Evolutionary conservation across 2,797 vertebrate genomes (phyloP).

Genomic region (Ammospiza maritima): DNA sequence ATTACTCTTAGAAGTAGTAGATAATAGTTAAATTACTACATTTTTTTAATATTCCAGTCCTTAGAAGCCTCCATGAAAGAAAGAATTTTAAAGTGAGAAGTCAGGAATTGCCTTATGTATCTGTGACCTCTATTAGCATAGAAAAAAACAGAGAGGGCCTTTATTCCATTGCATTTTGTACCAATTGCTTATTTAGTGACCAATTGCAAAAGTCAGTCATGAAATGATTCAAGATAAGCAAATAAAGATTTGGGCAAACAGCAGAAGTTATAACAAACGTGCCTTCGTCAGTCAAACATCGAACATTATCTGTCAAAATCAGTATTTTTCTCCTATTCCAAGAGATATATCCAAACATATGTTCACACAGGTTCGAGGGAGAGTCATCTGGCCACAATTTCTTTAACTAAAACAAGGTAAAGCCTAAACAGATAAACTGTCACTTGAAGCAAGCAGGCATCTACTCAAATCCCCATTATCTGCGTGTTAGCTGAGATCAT

Average conservation of each 20-base stretch:
- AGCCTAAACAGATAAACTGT: not conserved
- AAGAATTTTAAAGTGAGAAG: not conserved
- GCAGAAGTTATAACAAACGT: not conserved
- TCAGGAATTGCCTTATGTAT: not conserved
- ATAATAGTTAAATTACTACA: not conserved
- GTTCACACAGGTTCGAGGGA: not conserved
- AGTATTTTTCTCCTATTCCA: not conserved
- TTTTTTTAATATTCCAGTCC: not conserved
- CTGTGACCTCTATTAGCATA: not conserved
- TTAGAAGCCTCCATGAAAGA: not conserved
- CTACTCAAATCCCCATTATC: not conserved
- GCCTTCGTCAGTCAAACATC: not conserved
- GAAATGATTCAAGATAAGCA: not conserved
- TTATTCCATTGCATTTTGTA: not conserved
- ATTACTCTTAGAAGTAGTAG: not conserved
- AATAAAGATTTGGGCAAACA: not conserved
- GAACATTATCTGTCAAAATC: not conserved
- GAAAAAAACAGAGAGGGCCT: not conserved
- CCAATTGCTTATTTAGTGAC: not conserved
- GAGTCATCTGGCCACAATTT: not conserved
- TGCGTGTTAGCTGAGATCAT: not conserved
- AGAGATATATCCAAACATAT: not conserved
- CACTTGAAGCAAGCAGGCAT: not conserved
- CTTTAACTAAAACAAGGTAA: not conserved
- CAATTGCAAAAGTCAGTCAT: not conserved